Base-by-base conservation (phyloP, 2,888 invertebrate species). In the Himalopsyche anomala region DNA sequence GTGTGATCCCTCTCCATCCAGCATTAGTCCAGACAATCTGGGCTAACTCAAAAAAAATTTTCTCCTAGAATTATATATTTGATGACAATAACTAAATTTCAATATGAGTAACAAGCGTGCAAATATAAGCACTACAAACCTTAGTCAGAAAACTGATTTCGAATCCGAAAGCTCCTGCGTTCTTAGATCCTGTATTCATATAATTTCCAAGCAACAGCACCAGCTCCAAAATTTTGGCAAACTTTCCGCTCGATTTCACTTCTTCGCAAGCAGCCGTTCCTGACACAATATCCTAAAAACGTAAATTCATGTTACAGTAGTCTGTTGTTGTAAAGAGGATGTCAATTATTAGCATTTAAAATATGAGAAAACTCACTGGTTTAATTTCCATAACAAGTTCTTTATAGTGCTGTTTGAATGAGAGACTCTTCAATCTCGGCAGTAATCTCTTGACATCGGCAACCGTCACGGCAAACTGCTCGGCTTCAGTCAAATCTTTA, bases 181-280 rank as follows among this genome's bases (percentile, higher is more conserved):
- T 98, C 90, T 96, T 96, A 9, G 98, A 97, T 0, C 99, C 99
- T 0, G 98, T 95, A 91, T 99, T 99, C 97, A 99, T 98, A 90
- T 97, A 98, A 92, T 99, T 99, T 5, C 99, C 99, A 38, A 99
- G 93, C 15, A 99, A 91, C 0, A 99, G 93, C 87, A 99, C 95
- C 0, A 99, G 92, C 91, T 99, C 98, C 17, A 99, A 92, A 82
- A 99, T 96, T 91, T 95, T 96, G 0, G 97, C 96, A 91, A 99
- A 98, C 90, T 98, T 99, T 89, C 95, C 95, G 90, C 98, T 98
- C 45, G 95, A 95, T 89, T 96, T 97, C 3, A 98, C 96, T 92
- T 99, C 98, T 90, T 99, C 98, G 90, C 99, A 99, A 0, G 99
- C 99, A 0, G 98, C 98, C 2, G 98, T 98, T 0, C 97, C 98